Evolutionary conservation across 2,888 invertebrate species (phyloP).

Genomic region (Calameuta pallipes): DNA sequence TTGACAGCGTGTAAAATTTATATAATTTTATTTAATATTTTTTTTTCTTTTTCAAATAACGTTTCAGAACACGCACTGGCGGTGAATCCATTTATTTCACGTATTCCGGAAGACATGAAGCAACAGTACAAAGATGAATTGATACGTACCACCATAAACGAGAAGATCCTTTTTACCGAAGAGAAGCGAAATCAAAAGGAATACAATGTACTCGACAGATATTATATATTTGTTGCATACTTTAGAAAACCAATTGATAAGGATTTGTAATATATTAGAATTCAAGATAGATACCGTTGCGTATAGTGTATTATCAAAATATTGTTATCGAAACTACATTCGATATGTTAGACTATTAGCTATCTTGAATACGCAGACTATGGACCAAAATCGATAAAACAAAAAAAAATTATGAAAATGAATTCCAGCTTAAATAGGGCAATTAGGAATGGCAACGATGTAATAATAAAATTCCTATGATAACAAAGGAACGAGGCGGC

Average conservation of each 20-base stretch:
- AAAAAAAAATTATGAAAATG: background rate
- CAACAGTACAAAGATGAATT: constrained; percentile 75
- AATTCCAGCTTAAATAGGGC: background rate
- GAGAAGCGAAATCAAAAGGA: constrained; percentile 66
- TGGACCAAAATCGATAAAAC: background rate
- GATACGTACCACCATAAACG: constrained; percentile 67
- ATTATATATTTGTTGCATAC: constrained; percentile 54
- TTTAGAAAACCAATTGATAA: constrained; percentile 41
- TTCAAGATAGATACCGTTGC: background rate
- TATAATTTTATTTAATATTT: constrained; percentile 5
- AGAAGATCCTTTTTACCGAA: constrained; percentile 64
- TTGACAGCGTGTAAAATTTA: constrained; percentile 7
- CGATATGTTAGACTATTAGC: background rate
- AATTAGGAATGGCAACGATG: background rate
- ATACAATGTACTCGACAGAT: constrained; percentile 63
- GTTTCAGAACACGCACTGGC: constrained; percentile 74
- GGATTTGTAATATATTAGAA: background rate
- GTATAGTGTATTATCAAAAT: background rate
- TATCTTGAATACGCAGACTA: too few relatives aligned
- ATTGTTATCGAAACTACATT: background rate
- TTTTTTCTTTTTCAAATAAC: constrained; percentile 2
- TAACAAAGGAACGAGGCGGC: background rate
- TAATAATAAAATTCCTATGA: background rate
- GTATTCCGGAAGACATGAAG: constrained; percentile 71
- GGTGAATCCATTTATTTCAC: constrained; percentile 76